Evolutionary conservation across 2,113 vertebrate species (phyloP), one percentile per base, ranked within the genome.

Genomic region (Bothrops jararaca): DNA sequence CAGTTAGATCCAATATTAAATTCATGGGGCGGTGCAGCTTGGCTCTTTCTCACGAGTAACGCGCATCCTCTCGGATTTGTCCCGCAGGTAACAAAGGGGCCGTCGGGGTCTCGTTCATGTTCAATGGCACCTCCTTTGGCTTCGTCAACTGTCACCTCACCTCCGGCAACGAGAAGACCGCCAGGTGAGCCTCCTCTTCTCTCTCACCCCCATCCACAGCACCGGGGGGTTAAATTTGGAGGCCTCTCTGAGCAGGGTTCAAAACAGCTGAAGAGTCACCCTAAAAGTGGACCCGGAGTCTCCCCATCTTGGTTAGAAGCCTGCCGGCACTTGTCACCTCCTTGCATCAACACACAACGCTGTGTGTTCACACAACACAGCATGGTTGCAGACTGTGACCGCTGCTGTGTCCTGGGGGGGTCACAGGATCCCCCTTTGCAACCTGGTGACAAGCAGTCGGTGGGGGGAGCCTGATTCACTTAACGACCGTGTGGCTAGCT

Each of bases 131-230:
- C 0, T 99, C 99, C 1, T 99, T 99, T 50, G 99, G 99, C 52
- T 99, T 99, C 57, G 99, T 99, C 85, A 99, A 99, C 95, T 99
- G 99, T 95, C 99, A 99, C 94, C 98, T 99, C 94, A 99, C 99
- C 11, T 99, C 99, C 0, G 99, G 99, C 85, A 99, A 98, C n/a
- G 99, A 99, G 97, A 99, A 99, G 95, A 99, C 99, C 0, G 98
- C 98, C 53, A 98, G 99, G 99, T 99, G 94, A 97, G 97, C 86
- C 1, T 29, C 42, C 26, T 57, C 1, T 20, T 24, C 8, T 9
- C 88, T 20, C 10, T 0, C 50, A 22, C 1, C 12, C 64, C 64
- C 4, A n/a, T 6, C 0, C n/a, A 0, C 29, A 74, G 64, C 5
- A 2, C 13, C 5, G 7, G 13, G n/a, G n/a, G 12, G 5, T 15